phyloP scores from a whole-genome alignment of 2,888 invertebrate genomes.

The Phasia obesa region DNA sequence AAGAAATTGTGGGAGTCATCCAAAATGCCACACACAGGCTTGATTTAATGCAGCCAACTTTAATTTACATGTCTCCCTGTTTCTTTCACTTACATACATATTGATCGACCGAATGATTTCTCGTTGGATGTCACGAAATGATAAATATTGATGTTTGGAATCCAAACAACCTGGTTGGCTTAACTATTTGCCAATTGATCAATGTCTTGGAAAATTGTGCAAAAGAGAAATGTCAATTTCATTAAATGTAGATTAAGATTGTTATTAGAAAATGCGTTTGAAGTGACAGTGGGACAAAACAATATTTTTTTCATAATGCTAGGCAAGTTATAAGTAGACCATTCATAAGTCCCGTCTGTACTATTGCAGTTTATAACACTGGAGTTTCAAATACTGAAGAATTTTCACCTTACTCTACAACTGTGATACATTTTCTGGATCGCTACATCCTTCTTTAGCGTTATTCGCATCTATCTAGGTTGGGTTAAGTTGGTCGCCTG shows the following conservation, averaged over 20 bases:
- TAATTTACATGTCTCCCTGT: conserved; percentile 52
- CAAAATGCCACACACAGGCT: conserved; percentile 56
- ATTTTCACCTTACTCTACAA: too few species aligned
- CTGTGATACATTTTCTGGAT: too few species aligned
- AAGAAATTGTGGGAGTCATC: conserved; percentile 52
- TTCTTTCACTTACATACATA: conserved; percentile 35
- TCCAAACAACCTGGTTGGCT: conserved; percentile 38
- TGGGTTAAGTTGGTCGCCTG: too few species aligned
- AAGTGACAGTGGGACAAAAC: background rate
- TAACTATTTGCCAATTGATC: conserved; percentile 39
- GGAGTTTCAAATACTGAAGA: too few species aligned
- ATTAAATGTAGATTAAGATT: conserved; percentile 12
- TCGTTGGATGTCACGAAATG: conserved; percentile 39
- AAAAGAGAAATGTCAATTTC: conserved; percentile 28
- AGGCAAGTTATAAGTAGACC: too few species aligned
- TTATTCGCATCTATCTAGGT: too few species aligned
- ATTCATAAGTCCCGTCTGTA: too few species aligned
- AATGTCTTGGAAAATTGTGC: conserved; percentile 37
- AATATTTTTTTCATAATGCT: background rate
- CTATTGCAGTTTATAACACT: too few species aligned
- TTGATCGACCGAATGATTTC: conserved; percentile 44
- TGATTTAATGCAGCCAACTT: conserved; percentile 30
- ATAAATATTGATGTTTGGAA: conserved; percentile 40
- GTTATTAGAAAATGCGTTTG: background rate
- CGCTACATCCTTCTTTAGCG: too few species aligned